phyloP scores from a whole-genome alignment of 2,888 invertebrate genomes.

The Choristoneura rosaceana region DNA sequence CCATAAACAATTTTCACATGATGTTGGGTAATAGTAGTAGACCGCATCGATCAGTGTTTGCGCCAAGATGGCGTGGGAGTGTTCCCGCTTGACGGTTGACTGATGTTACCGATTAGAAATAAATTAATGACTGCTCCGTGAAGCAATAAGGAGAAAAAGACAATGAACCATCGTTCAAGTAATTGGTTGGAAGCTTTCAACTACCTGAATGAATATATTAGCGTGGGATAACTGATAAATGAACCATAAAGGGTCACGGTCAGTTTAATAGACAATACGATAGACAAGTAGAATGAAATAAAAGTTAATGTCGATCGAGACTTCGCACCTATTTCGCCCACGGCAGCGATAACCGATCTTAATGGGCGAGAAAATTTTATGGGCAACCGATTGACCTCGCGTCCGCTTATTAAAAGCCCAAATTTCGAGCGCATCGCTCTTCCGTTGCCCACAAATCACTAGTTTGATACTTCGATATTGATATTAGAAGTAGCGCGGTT shows the following conservation, averaged over 20 bases:
- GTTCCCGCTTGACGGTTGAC: slow-evolving; percentile 72
- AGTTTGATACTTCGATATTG: slow-evolving; percentile 53
- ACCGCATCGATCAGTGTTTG: slow-evolving; percentile 65
- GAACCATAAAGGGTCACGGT: slow-evolving; percentile 36
- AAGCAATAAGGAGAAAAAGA: slow-evolving; percentile 60
- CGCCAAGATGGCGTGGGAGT: slow-evolving; percentile 72
- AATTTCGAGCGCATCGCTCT: slow-evolving; percentile 62
- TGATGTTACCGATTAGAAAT: slow-evolving; percentile 79
- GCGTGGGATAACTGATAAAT: slow-evolving; percentile 37
- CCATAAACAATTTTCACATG: slow-evolving; percentile 52
- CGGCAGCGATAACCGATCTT: slow-evolving; percentile 54
- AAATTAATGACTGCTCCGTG: slow-evolving; percentile 68
- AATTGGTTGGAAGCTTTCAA: slow-evolving; percentile 55
- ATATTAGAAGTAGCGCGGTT: slow-evolving; percentile 54
- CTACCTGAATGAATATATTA: slow-evolving; percentile 39
- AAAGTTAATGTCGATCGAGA: slow-evolving; percentile 56
- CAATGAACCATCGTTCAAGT: slow-evolving; percentile 57
- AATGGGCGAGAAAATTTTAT: slow-evolving; percentile 63
- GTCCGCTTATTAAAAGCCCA: slow-evolving; percentile 56
- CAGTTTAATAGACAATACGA: slow-evolving; percentile 31
- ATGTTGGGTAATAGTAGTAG: slow-evolving; percentile 60
- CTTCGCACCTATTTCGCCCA: slow-evolving; percentile 62
- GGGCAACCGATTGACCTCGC: slow-evolving; percentile 63
- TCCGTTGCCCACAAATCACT: slow-evolving; percentile 68
- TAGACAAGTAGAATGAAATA: slow-evolving; percentile 32